Base-by-base conservation (phyloP, 2,113 vertebrate genomes). In the Sorex fumeus region DNA sequence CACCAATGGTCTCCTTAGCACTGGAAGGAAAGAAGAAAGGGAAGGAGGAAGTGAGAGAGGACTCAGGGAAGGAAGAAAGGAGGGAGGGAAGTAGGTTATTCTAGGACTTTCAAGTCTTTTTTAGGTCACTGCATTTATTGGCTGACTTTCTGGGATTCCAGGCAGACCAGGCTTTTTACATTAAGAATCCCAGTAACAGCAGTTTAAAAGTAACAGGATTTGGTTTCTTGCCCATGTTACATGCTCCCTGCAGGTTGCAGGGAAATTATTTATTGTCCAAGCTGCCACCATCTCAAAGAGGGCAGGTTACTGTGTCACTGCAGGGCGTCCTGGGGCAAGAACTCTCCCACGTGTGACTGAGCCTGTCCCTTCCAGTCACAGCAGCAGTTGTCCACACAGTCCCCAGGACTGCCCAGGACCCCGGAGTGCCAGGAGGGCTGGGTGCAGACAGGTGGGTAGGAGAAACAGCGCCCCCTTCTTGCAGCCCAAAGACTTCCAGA, bases 161-260 rank as follows among this genome's bases (percentile, higher is more conserved):
- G 36, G n/a, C 70, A 43, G 23, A 2, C 30, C 64, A 43, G 40
- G 27, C 78, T 87, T 62, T 94, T 92, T 40, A 40, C 40, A 40
- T 45, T 83, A 60, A 28, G 81, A 57, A 69, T 53, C 23, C 60
- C 45, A n/a, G 67, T 71, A 72, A 19, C 60, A 32, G 32, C 23
- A 75, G 45, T 7, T 79, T 67, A 72, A 60, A 86, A 82, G 30
- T 64, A 84, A 30, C 13, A 28, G 45, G 11, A 50, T 66, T 60
- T 83, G 60, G n/a, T 75, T 80, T 88, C 80, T 74, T 80, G 47
- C 6, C 92, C 16, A 3, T 43, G 57, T 91, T 36, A n/a, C 40
- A 78, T 57, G 47, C 47, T 45, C n/a, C 19, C 40, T n/a, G 62
- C 57, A 60, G 60, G 71, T 23, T 40, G 47, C 66, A 28, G 69